Evolutionary conservation across 2,888 invertebrate genomes (phyloP).

Genomic region (Metacarcinus magister): DNA sequence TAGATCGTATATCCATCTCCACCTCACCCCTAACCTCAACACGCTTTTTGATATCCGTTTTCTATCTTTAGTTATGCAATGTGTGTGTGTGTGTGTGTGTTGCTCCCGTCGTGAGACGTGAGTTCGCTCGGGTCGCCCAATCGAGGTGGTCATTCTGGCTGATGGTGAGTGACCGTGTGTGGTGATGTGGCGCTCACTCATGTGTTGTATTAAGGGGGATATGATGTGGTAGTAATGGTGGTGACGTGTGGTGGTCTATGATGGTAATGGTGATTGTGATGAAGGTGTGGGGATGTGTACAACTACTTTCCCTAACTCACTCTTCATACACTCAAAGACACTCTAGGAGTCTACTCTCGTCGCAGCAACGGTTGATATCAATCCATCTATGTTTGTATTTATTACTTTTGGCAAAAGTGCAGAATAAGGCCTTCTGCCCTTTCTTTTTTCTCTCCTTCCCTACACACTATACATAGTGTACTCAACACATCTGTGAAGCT

Average conservation of each 20-base stretch:
- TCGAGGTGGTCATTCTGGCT: constrained; percentile 2
- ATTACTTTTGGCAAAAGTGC: too few relatives aligned
- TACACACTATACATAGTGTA: too few relatives aligned
- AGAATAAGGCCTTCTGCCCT: too few relatives aligned
- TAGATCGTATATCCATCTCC: constrained; percentile 1
- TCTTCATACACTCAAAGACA: too few relatives aligned
- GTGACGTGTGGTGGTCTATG: not conserved
- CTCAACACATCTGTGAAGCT: too few relatives aligned
- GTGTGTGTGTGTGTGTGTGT: constrained; percentile 50
- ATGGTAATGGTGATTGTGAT: not conserved
- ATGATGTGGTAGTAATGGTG: not conserved
- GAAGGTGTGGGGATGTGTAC: too few relatives aligned
- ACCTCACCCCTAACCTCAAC: not conserved
- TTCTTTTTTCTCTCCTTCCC: too few relatives aligned
- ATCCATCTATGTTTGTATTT: too few relatives aligned
- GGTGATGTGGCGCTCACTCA: not conserved
- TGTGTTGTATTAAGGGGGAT: not conserved
- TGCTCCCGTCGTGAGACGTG: not conserved
- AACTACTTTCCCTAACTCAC: too few relatives aligned
- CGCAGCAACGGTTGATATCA: too few relatives aligned
- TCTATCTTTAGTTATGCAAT: not conserved
- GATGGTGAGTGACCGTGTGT: not conserved
- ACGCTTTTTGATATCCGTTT: not conserved
- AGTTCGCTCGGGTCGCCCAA: not conserved
- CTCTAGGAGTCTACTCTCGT: too few relatives aligned